Base-by-base conservation (phyloP, 2,888 invertebrate genomes). In the Parnassius apollo region DNA sequence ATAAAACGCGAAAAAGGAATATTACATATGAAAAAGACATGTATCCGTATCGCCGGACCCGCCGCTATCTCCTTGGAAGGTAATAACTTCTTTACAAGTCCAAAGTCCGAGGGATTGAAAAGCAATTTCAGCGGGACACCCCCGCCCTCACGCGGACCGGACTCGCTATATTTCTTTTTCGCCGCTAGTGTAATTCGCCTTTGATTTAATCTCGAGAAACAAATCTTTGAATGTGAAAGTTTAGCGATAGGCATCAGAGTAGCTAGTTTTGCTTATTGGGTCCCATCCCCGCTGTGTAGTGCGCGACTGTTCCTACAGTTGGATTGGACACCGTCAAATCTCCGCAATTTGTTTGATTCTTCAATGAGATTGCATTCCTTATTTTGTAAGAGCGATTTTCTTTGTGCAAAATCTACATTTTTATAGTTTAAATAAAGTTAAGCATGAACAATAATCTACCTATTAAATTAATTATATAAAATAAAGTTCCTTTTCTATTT, bases 71-170 rank as follows among this genome's bases (percentile, higher is more conserved):
- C 84, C 86, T 86, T 81, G 86, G 90, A 91, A 92, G 92, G 92
- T 92, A 92, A 92, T 92, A 92, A 92, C 92, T 92, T 92, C 92
- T 92, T 92, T 92, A 92, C 92, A 92, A 92, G 92, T 92, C 92
- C 91, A 92, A 92, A 92, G 92, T 92, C 92, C 92, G 92, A 91
- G 92, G 92, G 92, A 92, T 92, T 92, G 92, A 91, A 92, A 92
- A 92, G 92, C 92, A 92, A 92, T 92, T 92, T 92, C 92, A 91
- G 88, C 85, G 86, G 87, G 89, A 90, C 92, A 90, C 91, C 91
- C 86, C 89, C 88, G 84, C 85, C 86, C 87, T 82, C 78, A 78
- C 76, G 82, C 83, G 80, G 86, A 83, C 87, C 88, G 88, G 86
- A 85, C 88, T 85, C 80, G 81, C 86, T 87, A 90, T 91, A 90